Evolutionary conservation across 2,888 invertebrate species (phyloP), one percentile per base, ranked within the genome.

Genomic region (Drosophila trichaetosa): DNA sequence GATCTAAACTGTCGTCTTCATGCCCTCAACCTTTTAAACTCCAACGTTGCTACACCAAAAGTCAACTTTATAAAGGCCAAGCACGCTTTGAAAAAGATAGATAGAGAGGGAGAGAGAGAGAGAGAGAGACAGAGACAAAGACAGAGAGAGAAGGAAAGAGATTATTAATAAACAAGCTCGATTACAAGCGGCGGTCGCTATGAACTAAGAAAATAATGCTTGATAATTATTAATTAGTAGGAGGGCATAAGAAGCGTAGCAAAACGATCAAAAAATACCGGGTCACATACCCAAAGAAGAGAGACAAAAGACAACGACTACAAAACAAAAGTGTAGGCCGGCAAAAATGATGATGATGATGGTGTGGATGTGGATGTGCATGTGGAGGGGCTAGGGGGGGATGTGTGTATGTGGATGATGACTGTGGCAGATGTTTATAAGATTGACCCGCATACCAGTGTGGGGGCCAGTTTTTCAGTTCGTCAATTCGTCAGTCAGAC

Each of bases 151-250:
- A 36, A 7, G 21, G 21, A 46, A 46, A 27, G 38, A 4, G 48
- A 33, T 7, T 29, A 73, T 71, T 69, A 80, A 84, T 71, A 74
- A 75, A 76, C 69, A 74, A 73, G 83, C 82, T 87, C 85, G 84
- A 82, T 83, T 84, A 73, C 83, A 82, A 66, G 79, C 63, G 65
- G 46, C 59, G 46, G 61, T 58, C 42, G 54, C 53, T 42, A 53
- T 61, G 67, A 80, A 66, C 66, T 72, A 70, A 52, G 67, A 74
- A 69, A 78, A 80, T 75, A 89, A 69, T 76, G 69, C 71, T 79
- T 85, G 76, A 86, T 86, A 80, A 76, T 87, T 81, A 83, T 82
- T 89, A 87, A 89, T 89, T 87, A 78, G 80, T 78, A 82, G 72
- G 74, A 84, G 82, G 88, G 86, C 77, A 87, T 79, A 73, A 85